These are phyloP conservation scores for Vimba vimba DNA, from an alignment of 2,113 vertebrate genomes.

Conservation along the genomic window DNA sequence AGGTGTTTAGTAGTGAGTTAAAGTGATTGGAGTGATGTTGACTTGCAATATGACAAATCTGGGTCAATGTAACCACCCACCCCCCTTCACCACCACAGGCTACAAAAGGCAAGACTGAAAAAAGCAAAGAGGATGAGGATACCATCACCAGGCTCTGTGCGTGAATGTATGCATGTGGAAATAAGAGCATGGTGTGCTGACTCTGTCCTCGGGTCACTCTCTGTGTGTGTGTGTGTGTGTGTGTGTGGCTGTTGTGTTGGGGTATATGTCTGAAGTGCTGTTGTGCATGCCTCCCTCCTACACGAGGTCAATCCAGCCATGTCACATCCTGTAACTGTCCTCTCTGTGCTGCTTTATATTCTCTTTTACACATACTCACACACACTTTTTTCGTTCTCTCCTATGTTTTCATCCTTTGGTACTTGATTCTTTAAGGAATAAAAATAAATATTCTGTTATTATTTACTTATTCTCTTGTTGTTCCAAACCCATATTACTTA, in stretches of 20 bases:
- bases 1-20: conserved; percentile 59
- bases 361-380: background rate
- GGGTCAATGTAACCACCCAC: conserved; percentile 77
- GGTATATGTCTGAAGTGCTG: conserved; percentile 40
- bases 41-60: conserved; percentile 79
- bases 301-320: conserved; percentile 50
- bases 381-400: background rate
- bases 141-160: conserved; percentile 67
- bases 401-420: background rate
- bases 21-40: conserved; percentile 77
- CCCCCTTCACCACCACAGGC: conserved; percentile 70
- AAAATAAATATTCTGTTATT: background rate
- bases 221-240: conserved; percentile 55
- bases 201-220: conserved; percentile 71
- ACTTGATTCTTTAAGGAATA: conserved; percentile 8
- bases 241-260: conserved; percentile 32
- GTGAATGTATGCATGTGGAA: conserved; percentile 71
- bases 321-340: conserved; percentile 49
- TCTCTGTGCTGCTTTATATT: background rate
- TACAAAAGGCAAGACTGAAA: conserved; percentile 67
- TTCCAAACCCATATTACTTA: background rate
- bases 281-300: conserved; percentile 38
- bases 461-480: background rate
- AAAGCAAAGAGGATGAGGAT: conserved; percentile 70
- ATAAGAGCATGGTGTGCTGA: conserved; percentile 65